Evolutionary conservation across 1,140 invertebrate species (phyloP), one percentile per base, ranked within the genome.

Genomic region (Macrosteles quadrilineatus): DNA sequence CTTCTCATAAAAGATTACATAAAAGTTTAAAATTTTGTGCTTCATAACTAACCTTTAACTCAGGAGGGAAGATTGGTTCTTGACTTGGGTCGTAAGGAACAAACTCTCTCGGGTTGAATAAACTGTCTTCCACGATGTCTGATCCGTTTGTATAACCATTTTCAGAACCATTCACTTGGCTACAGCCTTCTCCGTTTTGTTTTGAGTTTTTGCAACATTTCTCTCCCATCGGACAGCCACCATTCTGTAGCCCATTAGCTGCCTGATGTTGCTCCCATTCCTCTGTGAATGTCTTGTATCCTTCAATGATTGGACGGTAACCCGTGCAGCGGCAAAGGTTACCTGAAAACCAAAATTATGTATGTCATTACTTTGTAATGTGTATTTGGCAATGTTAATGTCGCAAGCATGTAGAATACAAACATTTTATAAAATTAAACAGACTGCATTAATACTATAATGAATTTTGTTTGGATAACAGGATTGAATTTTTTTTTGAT

Each of bases 1-100:
- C n/a, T n/a, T n/a, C n/a, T n/a, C n/a, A n/a, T n/a, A n/a, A n/a
- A n/a, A n/a, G n/a, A n/a, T n/a, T n/a, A n/a, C n/a, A n/a, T n/a
- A n/a, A n/a, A n/a, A n/a, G n/a, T n/a, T n/a, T n/a, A n/a, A n/a
- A n/a, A n/a, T n/a, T n/a, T n/a, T n/a, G n/a, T n/a, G n/a, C n/a
- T n/a, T n/a, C n/a, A n/a, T n/a, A 43, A 43, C 9, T 11, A 75
- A 95, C 83, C 80, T 90, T 89, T 55, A 98, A 81, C 80, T 96
- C 93, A 1, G 95, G 92, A 36, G 96, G 96, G 82, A 98, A 98
- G 75, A 98, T 97, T 0, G 92, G 89, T 82, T 98, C 96, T 79
- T 98, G 95, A 9, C 90, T 86, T 4, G 89, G 81, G 82, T 97
- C 91, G 70, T 92, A 91, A 0, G 91, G 91, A 32, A 84, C 78